These are phyloP conservation scores for Chlamydotis undulata DNA, from an alignment of 2,113 vertebrate genomes.

Conservation along the genomic window DNA sequence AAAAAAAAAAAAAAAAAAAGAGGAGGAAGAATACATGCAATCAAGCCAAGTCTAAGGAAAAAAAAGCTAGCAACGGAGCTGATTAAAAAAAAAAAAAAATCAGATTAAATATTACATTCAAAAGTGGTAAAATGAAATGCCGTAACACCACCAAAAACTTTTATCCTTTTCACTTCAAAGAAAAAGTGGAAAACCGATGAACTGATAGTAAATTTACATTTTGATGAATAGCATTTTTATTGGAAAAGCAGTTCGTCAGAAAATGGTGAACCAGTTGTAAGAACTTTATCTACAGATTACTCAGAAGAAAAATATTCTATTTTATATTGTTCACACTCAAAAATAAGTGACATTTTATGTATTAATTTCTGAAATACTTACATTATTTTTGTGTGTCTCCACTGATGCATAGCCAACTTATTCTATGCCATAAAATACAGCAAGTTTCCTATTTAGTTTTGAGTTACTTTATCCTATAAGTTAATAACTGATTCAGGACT, in stretches of 20 bases:
- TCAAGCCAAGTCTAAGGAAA: not conserved
- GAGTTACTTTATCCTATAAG: not conserved
- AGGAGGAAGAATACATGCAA: not conserved
- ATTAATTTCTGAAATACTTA: not conserved
- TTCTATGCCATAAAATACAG: not conserved
- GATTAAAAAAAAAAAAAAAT: not conserved
- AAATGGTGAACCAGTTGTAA: not conserved
- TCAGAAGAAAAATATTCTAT: not conserved
- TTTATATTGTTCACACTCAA: not conserved
- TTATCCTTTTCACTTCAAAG: conserved; percentile 12
- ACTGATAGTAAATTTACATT: not conserved
- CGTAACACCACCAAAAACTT: not conserved
- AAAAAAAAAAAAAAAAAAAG: too few relatives aligned
- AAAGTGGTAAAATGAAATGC: not conserved
- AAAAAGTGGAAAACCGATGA: not conserved
- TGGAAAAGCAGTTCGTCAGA: not conserved
- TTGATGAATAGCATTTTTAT: not conserved
- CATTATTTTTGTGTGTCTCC: not conserved
- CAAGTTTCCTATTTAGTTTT: not conserved
- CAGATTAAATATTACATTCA: not conserved
- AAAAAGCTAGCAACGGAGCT: not conserved
- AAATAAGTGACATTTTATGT: not conserved
- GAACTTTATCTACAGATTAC: not conserved
- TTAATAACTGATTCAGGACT: not conserved
- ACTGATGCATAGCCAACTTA: not conserved